Base-by-base conservation (phyloP, 2,888 invertebrate species). In the Caenorhabditis wallacei region DNA sequence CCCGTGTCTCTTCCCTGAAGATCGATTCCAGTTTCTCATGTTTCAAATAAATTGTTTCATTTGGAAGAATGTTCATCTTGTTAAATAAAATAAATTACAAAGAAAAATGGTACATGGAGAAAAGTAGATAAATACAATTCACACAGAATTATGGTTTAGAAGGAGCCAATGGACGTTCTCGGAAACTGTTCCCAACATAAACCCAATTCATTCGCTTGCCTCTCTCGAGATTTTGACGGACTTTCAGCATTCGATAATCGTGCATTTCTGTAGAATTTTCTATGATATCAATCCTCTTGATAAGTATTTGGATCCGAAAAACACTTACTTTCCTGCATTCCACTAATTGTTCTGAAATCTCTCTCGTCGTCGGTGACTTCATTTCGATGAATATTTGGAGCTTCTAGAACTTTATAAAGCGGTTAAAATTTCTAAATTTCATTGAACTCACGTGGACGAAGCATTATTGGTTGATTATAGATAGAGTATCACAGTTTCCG, bases 131-230 rank as follows among this genome's bases (percentile, higher is more conserved):
- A 57, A 57, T 18, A n/a, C n/a, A 7, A 59, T 20, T 22, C 22
- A 18, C 37, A 48, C 13, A n/a, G 57, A 37, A n/a, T 64, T 35
- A 74, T 2, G 26, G 72, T n/a, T 63, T 63, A 40, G 71, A 71
- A 48, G 68, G 46, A 0, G 24, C 37, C 10, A 40, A 13, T 20
- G 71, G 54, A 16, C 30, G 57, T 22, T 70, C 48, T 0, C 78
- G 68, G 53, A 74, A 82, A 1, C 72, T n/a, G 35, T 82, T 82
- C 40, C 82, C 82, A 3, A 74, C 63, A 26, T 82, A 64, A 11
- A 82, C 78, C 82, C 82, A 82, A 18, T 53, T 54, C 13, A 54
- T 82, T 22, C 68, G 78, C n/a, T 69, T 61, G 43, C 61, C 72
- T 1, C 69, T 69, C 37, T 63, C 68, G 7, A 82, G 51, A 43